Evolutionary conservation across 2,113 vertebrate species (phyloP).

Genomic region (Hipposideros armiger): DNA sequence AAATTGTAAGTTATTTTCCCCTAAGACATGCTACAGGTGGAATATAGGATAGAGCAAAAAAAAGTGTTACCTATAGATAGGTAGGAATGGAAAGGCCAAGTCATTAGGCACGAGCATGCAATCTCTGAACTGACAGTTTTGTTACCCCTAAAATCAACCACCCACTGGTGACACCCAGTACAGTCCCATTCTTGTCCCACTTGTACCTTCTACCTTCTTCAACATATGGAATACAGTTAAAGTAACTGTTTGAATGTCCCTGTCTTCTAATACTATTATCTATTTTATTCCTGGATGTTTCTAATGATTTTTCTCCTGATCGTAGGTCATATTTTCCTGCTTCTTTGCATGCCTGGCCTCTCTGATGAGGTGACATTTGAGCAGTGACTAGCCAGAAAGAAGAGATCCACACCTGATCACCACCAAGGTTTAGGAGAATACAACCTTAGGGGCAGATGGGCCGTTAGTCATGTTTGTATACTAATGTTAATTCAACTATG

Average conservation of each 20-base stretch:
- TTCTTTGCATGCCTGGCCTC: neutral
- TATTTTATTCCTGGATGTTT: neutral
- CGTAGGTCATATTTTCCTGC: neutral
- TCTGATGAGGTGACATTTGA: slow-evolving; percentile 16
- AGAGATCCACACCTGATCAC: neutral
- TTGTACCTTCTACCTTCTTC: neutral
- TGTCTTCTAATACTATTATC: neutral
- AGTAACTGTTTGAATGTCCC: neutral
- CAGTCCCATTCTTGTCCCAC: neutral
- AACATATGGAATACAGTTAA: neutral
- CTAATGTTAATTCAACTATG: neutral
- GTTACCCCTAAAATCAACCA: neutral
- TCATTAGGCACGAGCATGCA: neutral
- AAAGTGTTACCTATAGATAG: neutral
- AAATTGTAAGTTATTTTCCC: neutral
- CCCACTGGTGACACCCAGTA: neutral
- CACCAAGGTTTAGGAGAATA: neutral
- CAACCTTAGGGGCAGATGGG: neutral
- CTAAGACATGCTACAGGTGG: neutral
- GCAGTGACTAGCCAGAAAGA: neutral
- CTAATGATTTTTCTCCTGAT: neutral
- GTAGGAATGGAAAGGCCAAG: neutral
- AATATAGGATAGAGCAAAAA: neutral
- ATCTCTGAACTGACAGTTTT: neutral
- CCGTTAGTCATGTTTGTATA: slow-evolving; percentile 19